phyloP scores from a whole-genome alignment of 2,888 invertebrate species.

The Melanostoma scalare region DNA sequence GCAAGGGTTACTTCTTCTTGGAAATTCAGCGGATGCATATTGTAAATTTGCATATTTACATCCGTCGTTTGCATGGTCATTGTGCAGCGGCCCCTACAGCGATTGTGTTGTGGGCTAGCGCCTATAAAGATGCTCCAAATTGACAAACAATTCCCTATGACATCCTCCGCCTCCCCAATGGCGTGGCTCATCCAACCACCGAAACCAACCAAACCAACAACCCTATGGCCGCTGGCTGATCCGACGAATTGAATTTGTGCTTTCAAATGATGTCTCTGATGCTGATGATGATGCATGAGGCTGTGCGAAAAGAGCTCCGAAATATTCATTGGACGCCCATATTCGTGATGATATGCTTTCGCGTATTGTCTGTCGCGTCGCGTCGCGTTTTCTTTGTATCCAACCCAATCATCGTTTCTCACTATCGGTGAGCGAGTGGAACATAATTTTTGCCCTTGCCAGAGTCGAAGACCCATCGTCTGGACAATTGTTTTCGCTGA shows the following conservation, averaged over 20 bases:
- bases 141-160: conserved; percentile 71
- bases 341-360: conserved; percentile 70
- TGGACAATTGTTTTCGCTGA: conserved; percentile 63
- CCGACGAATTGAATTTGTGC: conserved; percentile 64
- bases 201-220: neutral
- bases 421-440: conserved; percentile 69
- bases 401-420: conserved; percentile 72
- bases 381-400: conserved; percentile 45
- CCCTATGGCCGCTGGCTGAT: conserved; percentile 21
- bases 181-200: neutral
- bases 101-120: conserved; percentile 72
- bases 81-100: conserved; percentile 54
- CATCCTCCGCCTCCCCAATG: conserved; percentile 39
- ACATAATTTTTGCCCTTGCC: conserved; percentile 68
- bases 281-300: conserved; percentile 71
- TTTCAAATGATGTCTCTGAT: conserved; percentile 65
- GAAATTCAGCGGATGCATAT: conserved; percentile 73
- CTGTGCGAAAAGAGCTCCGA: conserved; percentile 56
- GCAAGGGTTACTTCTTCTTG: conserved; percentile 63
- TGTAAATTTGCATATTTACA: conserved; percentile 73
- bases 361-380: conserved; percentile 22
- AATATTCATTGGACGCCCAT: conserved; percentile 73
- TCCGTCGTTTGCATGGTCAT: conserved; percentile 72
- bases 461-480: conserved; percentile 40
- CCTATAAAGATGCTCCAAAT: conserved; percentile 74